Conservation (phyloP, 2,888 invertebrate genomes). For the Eledone cirrhosa region DNA sequence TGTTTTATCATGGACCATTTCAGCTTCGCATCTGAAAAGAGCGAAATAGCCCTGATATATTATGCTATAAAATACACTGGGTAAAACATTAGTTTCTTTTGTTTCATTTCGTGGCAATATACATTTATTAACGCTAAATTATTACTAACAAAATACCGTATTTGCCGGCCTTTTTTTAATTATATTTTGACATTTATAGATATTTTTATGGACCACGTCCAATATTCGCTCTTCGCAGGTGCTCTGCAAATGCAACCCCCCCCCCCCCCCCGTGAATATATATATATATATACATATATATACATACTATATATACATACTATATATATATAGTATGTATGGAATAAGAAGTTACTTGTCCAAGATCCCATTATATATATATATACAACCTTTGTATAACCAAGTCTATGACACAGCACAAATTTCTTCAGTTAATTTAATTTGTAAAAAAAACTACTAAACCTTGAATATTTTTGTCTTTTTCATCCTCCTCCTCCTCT, state of each 20-base stretch:
- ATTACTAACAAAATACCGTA: too few species aligned
- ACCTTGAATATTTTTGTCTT: neutral
- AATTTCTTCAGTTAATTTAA: neutral
- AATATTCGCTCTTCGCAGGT: neutral
- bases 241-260: neutral
- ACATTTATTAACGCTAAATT: too few species aligned
- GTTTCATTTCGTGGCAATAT: neutral
- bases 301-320: neutral
- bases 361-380: neutral
- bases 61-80: too few species aligned
- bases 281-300: neutral
- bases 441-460: neutral
- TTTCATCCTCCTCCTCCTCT: constrained; percentile 4
- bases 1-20: too few species aligned
- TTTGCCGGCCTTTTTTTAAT: too few species aligned
- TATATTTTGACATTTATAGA: too few species aligned
- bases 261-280: neutral
- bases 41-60: too few species aligned
- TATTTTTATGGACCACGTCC: too few species aligned
- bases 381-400: neutral
- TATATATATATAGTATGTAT: constrained; percentile 26
- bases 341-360: too few species aligned
- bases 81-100: too few species aligned
- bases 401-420: neutral
- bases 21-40: too few species aligned